Evolutionary conservation across 2,888 invertebrate genomes (phyloP), one percentile per base, ranked within the genome.

Genomic region (Stenolophus ochropezus): DNA sequence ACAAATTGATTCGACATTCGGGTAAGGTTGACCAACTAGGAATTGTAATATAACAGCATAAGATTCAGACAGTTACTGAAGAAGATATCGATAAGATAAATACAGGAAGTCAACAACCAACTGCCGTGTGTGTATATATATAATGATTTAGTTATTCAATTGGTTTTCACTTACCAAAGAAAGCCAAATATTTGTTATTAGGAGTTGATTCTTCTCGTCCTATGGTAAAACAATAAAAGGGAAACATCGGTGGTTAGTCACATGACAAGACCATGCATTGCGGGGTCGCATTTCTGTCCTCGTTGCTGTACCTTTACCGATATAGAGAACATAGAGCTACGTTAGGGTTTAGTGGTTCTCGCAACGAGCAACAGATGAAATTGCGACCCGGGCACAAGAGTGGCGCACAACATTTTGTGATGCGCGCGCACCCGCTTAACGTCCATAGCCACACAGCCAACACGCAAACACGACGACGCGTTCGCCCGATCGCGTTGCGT

Each of bases 161-260:
- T 89, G 88, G 88, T 89, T 89, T 89, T 92, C 93, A 96, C 96
- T 96, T 94, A 96, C 96, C 95, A 96, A 94, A 93, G 96, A 95
- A 93, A 96, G 95, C 96, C 96, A 96, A 92, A 96, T 95, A 94
- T 96, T 96, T 93, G 96, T 94, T 92, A 96, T 95, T 93, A 96
- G 94, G 93, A 96, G 95, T 94, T 96, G 96, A 93, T 96, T 96
- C 94, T 96, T 96, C 94, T 96, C 96, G 94, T 96, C 96, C 96
- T 96, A 94, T 93, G 91, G 91, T 89, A 92, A 92, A 93, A 93
- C 93, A 93, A 92, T 93, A 93, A 93, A 92, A 92, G 92, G 92
- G 92, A 92, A 92, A 91, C 91, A 91, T 91, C 88, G 88, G 88
- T 89, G 87, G 89, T 89, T 89, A 89, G 89, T 89, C 87, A 89